phyloP scores from a whole-genome alignment of 2,888 invertebrate genomes.

The Ectemnius lituratus region DNA sequence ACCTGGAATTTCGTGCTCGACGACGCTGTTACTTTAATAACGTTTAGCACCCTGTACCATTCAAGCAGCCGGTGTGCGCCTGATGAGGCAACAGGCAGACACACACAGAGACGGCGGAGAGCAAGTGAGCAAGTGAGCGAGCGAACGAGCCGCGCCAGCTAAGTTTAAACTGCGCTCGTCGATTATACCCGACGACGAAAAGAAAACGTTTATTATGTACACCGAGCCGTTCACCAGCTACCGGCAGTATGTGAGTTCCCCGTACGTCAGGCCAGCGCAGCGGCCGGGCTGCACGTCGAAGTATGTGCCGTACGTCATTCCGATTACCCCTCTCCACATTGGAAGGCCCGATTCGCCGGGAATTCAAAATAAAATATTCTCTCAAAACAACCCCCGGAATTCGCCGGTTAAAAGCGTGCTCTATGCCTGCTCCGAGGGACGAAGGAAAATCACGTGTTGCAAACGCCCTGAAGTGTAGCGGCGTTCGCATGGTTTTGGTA shows the following conservation, averaged over 20 bases:
- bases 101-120: no score
- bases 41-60: no score
- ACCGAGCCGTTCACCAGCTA: slow-evolving; percentile 32
- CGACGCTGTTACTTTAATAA: slow-evolving; percentile 1
- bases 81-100: no score
- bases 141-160: slow-evolving; percentile 16
- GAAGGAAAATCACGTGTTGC: not conserved
- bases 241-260: slow-evolving; percentile 14
- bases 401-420: slow-evolving; percentile 3
- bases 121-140: not conserved
- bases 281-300: not conserved
- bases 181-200: slow-evolving; percentile 52
- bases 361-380: slow-evolving; percentile 4
- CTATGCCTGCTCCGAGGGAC: not conserved
- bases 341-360: not conserved
- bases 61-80: no score
- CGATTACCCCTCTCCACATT: not conserved
- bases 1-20: slow-evolving; percentile 41
- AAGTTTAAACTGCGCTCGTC: slow-evolving; percentile 46
- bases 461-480: not conserved
- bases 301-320: not conserved
- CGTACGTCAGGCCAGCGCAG: slow-evolving; percentile 13
- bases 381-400: not conserved
- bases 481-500: not conserved
- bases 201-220: slow-evolving; percentile 56